Percentiles rank a stretch among this genome's conserved stretches.
Conservation (phyloP, 1,140 invertebrate species). For the Himalopsyche phryganea region DNA sequence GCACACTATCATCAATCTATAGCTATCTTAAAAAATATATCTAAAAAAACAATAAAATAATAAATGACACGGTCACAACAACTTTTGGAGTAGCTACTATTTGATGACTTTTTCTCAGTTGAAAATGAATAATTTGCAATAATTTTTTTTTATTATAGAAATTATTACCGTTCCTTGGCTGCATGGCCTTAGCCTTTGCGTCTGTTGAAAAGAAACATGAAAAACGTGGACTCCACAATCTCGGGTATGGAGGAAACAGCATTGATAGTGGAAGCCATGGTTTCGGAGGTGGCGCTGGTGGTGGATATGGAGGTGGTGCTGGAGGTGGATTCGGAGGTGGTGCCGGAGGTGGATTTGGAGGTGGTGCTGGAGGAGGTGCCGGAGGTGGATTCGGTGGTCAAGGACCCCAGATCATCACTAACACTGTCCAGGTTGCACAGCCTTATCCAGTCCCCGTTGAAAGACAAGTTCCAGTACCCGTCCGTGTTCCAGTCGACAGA, state of each 20-base stretch:
- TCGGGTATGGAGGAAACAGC: neutral
- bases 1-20: too few relatives aligned
- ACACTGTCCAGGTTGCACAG: constrained; percentile 21
- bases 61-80: too few relatives aligned
- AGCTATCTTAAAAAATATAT: too few relatives aligned
- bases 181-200: constrained; percentile 21
- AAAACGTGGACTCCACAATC: constrained; percentile 28
- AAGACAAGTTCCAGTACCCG: constrained; percentile 21
- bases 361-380: neutral
- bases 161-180: constrained; percentile 9
- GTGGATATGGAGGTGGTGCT: neutral
- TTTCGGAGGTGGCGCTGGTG: neutral
- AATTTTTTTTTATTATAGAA: constrained; percentile 10
- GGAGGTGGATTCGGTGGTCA: neutral
- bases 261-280: neutral
- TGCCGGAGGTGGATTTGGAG: constrained; percentile 21
- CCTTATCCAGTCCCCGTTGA: constrained; percentile 34
- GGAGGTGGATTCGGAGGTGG: neutral
- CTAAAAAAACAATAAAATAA: too few relatives aligned
- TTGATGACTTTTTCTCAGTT: too few relatives aligned
- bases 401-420: constrained; percentile 14
- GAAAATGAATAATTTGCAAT: too few relatives aligned
- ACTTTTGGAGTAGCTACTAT: too few relatives aligned
- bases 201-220: constrained; percentile 27
- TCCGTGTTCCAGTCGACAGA: constrained; percentile 20